These are phyloP conservation scores for Pterocles gutturalis DNA, from an alignment of 2,113 vertebrate species.

Conservation along the genomic window DNA sequence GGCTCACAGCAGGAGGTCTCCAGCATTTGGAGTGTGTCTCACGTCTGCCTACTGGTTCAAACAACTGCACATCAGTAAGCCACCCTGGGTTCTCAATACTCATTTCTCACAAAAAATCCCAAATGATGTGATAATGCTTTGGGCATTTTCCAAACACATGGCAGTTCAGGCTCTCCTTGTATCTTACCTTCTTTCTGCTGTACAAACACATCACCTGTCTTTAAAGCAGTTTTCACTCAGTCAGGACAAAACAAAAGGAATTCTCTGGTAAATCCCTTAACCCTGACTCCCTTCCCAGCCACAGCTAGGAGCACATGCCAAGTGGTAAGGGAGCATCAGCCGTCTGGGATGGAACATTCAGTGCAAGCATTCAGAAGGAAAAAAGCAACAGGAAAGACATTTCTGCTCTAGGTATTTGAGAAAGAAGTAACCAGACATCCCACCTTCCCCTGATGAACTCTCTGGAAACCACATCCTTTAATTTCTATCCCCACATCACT, in stretches of 20 bases:
- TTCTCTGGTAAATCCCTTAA: not conserved
- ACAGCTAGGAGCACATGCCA: fast-evolving
- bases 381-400: not conserved
- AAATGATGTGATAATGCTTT: not conserved
- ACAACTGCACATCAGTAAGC: not conserved
- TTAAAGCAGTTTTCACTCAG: not conserved
- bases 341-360: fast-evolving
- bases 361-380: not conserved
- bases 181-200: not conserved
- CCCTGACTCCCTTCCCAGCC: not conserved
- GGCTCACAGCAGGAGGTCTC: not conserved
- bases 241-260: not conserved
- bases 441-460: not conserved
- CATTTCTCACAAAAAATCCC: not conserved
- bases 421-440: not conserved
- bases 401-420: not conserved
- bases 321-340: not conserved
- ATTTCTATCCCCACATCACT: not conserved
- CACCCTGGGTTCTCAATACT: not conserved
- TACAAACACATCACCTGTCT: not conserved
- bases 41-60: not conserved
- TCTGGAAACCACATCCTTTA: not conserved
- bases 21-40: not conserved
- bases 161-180: not conserved
- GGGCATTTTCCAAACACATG: not conserved